phyloP scores from a whole-genome alignment of 1,140 invertebrate species.

The Achatina immaculata region DNA sequence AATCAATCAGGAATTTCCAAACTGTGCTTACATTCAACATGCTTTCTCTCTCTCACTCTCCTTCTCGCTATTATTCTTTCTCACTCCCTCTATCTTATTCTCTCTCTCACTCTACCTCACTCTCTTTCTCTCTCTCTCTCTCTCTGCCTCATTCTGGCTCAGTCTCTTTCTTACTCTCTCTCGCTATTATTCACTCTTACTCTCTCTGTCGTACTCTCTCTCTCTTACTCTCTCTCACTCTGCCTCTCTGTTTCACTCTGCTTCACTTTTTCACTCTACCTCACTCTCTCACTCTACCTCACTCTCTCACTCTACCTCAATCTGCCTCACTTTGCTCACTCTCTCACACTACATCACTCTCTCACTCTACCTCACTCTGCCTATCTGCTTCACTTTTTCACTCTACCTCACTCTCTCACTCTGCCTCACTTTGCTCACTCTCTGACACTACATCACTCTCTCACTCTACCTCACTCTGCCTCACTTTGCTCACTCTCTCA shows the following conservation, averaged over 20 bases:
- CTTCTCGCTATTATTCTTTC: slow-evolving; percentile 12
- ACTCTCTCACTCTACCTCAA: slow-evolving; percentile 22
- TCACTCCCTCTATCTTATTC: neutral
- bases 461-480: slow-evolving; percentile 3
- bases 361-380: neutral
- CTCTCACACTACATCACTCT: neutral
- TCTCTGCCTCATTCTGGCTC: neutral
- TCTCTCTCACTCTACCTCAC: neutral
- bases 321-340: slow-evolving; percentile 27
- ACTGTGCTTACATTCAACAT: too few species aligned
- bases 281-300: neutral
- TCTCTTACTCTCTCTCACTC: slow-evolving; percentile 17
- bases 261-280: slow-evolving; percentile 30
- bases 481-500: slow-evolving; percentile 24
- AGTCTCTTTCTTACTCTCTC: slow-evolving; percentile 9
- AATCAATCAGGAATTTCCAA: too few species aligned
- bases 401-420: slow-evolving; percentile 20
- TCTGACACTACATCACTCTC: neutral
- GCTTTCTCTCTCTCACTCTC: slow-evolving; percentile 24
- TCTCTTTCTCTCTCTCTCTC: slow-evolving; percentile 2
- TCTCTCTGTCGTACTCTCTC: slow-evolving; percentile 30
- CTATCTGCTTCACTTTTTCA: neutral
- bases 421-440: neutral
- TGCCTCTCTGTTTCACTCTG: neutral
- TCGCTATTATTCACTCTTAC: neutral